Base-by-base conservation (phyloP, 2,888 invertebrate genomes). In the Apeira syringaria region DNA sequence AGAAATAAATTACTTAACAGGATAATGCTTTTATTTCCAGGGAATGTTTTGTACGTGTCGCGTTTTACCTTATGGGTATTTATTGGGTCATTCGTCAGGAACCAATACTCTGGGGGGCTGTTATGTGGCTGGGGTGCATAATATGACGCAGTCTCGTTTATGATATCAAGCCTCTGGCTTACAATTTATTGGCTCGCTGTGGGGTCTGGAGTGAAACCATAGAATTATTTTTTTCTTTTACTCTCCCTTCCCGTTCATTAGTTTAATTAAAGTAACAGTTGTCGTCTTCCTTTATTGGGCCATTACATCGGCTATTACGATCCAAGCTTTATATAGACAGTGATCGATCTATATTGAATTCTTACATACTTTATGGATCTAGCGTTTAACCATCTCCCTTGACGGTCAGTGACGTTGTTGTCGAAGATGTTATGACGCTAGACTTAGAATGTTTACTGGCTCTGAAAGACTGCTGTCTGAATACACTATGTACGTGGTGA, bases 1-100 rank as follows among this genome's bases (percentile, higher is more conserved):
- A 83, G 83, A 86, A 86, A 89, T 89, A 88, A 87, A 88, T 89
- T 88, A 87, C 84, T 82, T 82, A 82, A 86, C 82, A 81, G 80
- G 80, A 86, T 87, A 87, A 87, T 85, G 84, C 88, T 87, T 87
- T 86, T 84, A 87, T 82, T 77, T 75, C 77, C 70, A 56, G 53
- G 68, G 73, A 83, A 86, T 86, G 85, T 83, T 83, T 80, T 78
- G 86, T 81, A 81, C 87, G 87, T 87, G 87, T 86, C 82, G 75
- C 83, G 72, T 79, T 76, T 73, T 80, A 77, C 77, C 80, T 82
- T 85, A 75, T 78, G 81, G 79, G 86, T 87, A 87, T 87, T 89
- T 89, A 88, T 89, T 87, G 83, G 85, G 81, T 81, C 80, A 80
- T 88, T 85, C 84, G 74, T 87, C 85, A 82, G 79, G 65, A 77